Evolutionary conservation across 2,888 invertebrate species (phyloP), one percentile per base, ranked within the genome.

Genomic region (Pseudococcus viburni): DNA sequence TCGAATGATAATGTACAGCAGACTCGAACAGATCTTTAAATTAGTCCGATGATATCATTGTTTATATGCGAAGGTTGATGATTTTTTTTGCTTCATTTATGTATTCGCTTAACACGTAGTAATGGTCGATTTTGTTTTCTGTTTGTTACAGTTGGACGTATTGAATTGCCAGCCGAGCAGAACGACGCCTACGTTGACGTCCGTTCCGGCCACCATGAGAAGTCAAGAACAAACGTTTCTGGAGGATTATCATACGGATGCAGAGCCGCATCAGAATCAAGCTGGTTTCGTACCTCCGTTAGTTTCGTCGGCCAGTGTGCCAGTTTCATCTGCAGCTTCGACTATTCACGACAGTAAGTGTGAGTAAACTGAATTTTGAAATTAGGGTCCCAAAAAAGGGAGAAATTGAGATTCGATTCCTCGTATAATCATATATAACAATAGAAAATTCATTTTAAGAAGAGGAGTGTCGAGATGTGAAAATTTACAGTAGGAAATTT

Each of bases 251-350:
- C 96, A 96, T 92, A 94, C 94, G 91, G 94, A 95, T 90, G 94
- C 95, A 90, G 94, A 94, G 92, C 94, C 93, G 89, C 95, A 94
- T 93, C 93, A 95, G 91, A 95, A 95, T 92, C 97, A 98, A 93
- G 98, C 97, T 89, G 97, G 98, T 90, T 98, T 98, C 92, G 97
- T 98, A 90, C 98, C 98, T 89, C 98, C 98, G 39, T 91, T 94
- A 90, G 94, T 92, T 77, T 39, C 55, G 15, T 51, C 73, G 39
- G 33, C 85, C 33, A 55, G 22, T 22, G 84, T 84, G 15, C 84
- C 84, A n/a, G 22, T 33, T 15, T 12, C 88, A 86, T 84, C 83
- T 55, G 48, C 48, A 42, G 42, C 86, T 1, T 19, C 89, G 86
- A 42, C 68, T 73, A 39, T 33, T 51, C 48, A 26, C 84, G 46